A percentile compares a stretch with the other conserved stretches of the same genome.
These are phyloP conservation scores for Uropsilus gracilis DNA, from an alignment of 2,113 vertebrate genomes.

Conservation along the genomic window DNA sequence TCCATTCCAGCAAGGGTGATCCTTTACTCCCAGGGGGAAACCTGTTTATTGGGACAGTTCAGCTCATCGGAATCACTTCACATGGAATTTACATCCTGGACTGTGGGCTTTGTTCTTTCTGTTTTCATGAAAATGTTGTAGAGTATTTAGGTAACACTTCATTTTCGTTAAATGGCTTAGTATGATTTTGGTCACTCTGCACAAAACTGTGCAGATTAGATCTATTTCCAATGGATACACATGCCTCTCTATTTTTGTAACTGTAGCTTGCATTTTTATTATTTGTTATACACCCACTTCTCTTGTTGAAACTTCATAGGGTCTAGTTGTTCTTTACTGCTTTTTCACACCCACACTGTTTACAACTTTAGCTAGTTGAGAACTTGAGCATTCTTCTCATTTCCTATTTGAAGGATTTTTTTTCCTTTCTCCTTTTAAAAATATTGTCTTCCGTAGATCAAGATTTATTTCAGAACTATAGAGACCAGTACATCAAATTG, in stretches of 20 bases:
- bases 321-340: constrained; percentile 61
- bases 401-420: neutral
- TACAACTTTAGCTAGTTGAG: constrained; percentile 32
- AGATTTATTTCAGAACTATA: neutral
- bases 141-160: neutral
- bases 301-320: constrained; percentile 53
- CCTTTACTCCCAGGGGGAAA: too few relatives aligned
- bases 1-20: fast-evolving
- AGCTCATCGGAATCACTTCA: neutral
- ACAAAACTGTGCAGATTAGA: fast-evolving
- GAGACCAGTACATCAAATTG: neutral
- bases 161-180: neutral
- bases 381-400: neutral
- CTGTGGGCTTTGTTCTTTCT: neutral
- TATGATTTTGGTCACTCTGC: neutral
- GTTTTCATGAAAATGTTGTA: neutral
- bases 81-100: neutral
- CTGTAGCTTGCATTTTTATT: constrained; percentile 41
- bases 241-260: constrained; percentile 1
- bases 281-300: constrained; percentile 42
- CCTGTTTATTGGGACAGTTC: neutral
- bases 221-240: neutral
- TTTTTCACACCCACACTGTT: constrained; percentile 67
- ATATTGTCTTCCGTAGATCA: neutral
- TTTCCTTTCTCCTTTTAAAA: neutral